Conservation (phyloP, 2,113 vertebrate species). For the Monarcha castaneiventris region DNA sequence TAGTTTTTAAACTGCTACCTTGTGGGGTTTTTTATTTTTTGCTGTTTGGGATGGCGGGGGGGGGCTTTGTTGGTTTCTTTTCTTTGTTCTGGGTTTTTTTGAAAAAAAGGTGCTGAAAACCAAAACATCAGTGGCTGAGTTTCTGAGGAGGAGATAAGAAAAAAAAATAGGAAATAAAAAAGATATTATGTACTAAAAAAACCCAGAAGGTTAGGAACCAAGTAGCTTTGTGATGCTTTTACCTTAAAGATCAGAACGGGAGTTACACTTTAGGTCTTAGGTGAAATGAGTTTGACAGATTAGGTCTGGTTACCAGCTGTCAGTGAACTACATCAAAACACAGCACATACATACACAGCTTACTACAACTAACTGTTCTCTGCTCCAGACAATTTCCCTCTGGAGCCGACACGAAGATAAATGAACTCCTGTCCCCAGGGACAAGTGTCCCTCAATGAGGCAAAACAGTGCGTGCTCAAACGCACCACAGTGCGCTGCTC, state of each 20-base stretch:
- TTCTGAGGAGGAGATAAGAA: not conserved
- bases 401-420: slow-evolving; percentile 67
- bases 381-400: slow-evolving; percentile 61
- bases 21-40: not conserved
- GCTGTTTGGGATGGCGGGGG: rapidly evolving
- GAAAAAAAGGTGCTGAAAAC: not conserved
- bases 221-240: slow-evolving; percentile 20
- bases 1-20: not conserved
- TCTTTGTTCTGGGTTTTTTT: not conserved
- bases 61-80: not conserved
- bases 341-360: not conserved
- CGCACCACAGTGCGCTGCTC: not conserved
- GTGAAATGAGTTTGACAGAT: slow-evolving; percentile 70
- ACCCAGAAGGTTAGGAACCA: slow-evolving; percentile 40
- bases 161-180: not conserved
- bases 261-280: slow-evolving; percentile 46
- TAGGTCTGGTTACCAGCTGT: slow-evolving; percentile 59
- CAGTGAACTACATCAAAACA: slow-evolving; percentile 65
- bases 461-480: not conserved
- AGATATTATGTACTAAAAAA: not conserved
- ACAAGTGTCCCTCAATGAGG: slow-evolving; percentile 62
- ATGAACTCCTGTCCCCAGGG: slow-evolving; percentile 62
- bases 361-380: slow-evolving; percentile 47
- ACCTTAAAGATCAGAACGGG: slow-evolving; percentile 49
- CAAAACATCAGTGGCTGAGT: not conserved